Evolutionary conservation across 2,113 vertebrate genomes (phyloP), one percentile per base, ranked within the genome.

Genomic region (Hyperoodon ampullatus): DNA sequence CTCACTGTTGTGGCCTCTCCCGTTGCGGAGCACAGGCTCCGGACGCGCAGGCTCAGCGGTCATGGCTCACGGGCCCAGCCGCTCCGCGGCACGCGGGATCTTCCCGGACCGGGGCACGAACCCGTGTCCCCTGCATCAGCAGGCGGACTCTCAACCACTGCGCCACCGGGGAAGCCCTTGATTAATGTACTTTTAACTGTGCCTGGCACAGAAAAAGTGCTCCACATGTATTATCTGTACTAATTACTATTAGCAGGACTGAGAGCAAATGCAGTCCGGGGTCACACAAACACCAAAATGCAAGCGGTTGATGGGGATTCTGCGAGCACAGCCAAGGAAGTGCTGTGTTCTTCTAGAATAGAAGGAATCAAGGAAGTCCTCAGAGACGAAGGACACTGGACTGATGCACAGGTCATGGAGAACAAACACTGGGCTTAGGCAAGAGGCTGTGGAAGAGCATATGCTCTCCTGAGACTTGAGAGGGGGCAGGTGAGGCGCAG

Each of bases 291-390:
- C 71, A 42, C n/a, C 83, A 30, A 9, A 47, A 23, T 28, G 4
- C 35, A 2, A 21, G 70, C 10, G 8, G 58, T 24, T 35, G 66
- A 26, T 14, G 0, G 1, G 55, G 68, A n/a, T 13, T 33, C 11
- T 15, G 60, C 58, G 63, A 18, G 24, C 55, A 6, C 9, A 5
- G 82, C 42, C 65, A 16, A 55, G 50, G 83, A 85, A n/a, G 55
- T 18, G 0, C 10, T 24, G 15, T 28, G 2, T 87, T 71, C 35
- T 53, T 35, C 66, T 44, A 47, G 75, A 39, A 26, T 1, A 28
- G 60, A 74, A 74, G 60, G 58, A 39, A 66, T 88, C 66, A 42
- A 68, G 86, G 87, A 94, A 33, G 68, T 77, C 44, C 72, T 96
- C 47, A 72, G 78, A 63, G 30, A 82, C 15, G 19, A 55, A 72